These are phyloP conservation scores for Argya squamiceps DNA, from an alignment of 2,797 vertebrate genomes.

Conservation along the genomic window DNA sequence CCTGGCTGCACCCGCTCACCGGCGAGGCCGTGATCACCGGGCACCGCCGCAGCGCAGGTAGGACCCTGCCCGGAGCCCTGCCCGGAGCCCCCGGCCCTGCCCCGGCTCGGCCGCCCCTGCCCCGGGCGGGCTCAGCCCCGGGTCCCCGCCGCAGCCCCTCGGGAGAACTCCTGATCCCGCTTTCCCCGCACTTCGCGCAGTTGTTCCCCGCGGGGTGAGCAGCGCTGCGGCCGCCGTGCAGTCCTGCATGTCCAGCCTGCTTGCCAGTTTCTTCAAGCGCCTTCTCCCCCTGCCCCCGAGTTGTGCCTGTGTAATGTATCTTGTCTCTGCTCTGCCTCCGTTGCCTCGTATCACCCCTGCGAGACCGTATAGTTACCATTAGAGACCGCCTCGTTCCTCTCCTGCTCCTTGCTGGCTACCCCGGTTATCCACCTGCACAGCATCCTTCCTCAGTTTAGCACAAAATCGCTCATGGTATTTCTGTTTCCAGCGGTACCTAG, in stretches of 20 bases:
- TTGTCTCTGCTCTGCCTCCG: neutral
- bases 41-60: conserved; percentile 92
- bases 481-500: neutral
- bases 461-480: neutral
- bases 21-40: conserved; percentile 80
- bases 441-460: neutral
- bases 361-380: neutral
- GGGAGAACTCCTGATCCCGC: neutral
- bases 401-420: neutral
- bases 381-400: neutral
- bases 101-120: neutral
- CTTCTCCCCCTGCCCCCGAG: neutral
- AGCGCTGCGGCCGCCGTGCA: neutral
- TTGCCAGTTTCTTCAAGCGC: rapidly evolving
- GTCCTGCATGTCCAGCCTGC: neutral
- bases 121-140: neutral
- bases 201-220: neutral
- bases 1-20: too few relatives aligned
- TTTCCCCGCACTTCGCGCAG: neutral
- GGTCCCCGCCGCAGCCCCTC: neutral
- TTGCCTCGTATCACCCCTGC: neutral
- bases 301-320: neutral
- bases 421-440: neutral
- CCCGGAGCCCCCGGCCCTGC: neutral
- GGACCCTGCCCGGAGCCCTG: neutral